Evolutionary conservation across 2,888 invertebrate species (phyloP).

Genomic region (Agriopis aurantiaria): DNA sequence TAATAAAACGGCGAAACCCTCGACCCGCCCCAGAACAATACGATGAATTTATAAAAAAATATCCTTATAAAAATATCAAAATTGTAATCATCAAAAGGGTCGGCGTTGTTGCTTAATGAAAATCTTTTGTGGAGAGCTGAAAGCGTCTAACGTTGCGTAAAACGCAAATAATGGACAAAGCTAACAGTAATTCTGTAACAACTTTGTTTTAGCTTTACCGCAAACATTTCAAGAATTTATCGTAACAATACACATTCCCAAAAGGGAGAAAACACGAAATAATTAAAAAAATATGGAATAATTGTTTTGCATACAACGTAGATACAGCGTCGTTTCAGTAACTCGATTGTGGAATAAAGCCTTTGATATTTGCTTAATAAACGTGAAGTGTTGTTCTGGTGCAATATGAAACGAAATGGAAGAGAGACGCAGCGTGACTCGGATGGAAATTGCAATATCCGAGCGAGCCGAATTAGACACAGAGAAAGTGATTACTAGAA

Average conservation of each 20-base stretch:
- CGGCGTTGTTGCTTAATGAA: constrained; percentile 51
- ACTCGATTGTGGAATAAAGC: constrained; percentile 45
- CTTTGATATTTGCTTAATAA: constrained; percentile 59
- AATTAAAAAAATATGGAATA: constrained; percentile 18
- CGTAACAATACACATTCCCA: constrained; percentile 27
- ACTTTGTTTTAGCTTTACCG: constrained; percentile 37
- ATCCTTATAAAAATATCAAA: constrained; percentile 51
- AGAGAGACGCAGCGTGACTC: constrained; percentile 66
- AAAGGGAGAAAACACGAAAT: constrained; percentile 22
- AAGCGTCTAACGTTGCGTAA: constrained; percentile 46
- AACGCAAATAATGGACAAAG: constrained; percentile 44
- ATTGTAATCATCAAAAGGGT: constrained; percentile 70
- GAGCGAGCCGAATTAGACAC: constrained; percentile 63
- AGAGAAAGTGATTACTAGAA: constrained; percentile 55
- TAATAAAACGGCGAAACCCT: constrained; percentile 65
- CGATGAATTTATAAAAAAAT: constrained; percentile 57
- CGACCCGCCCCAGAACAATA: constrained; percentile 70
- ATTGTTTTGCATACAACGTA: constrained; percentile 12
- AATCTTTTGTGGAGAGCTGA: constrained; percentile 54
- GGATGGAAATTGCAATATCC: constrained; percentile 81
- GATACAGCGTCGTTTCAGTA: constrained; percentile 32
- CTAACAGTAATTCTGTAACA: constrained; percentile 32
- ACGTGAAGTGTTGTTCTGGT: constrained; percentile 68
- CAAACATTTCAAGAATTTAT: constrained; percentile 38
- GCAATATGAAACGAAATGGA: constrained; percentile 75